These are phyloP conservation scores for Ditula angustiorana DNA, from an alignment of 2,888 invertebrate species.

Conservation along the genomic window DNA sequence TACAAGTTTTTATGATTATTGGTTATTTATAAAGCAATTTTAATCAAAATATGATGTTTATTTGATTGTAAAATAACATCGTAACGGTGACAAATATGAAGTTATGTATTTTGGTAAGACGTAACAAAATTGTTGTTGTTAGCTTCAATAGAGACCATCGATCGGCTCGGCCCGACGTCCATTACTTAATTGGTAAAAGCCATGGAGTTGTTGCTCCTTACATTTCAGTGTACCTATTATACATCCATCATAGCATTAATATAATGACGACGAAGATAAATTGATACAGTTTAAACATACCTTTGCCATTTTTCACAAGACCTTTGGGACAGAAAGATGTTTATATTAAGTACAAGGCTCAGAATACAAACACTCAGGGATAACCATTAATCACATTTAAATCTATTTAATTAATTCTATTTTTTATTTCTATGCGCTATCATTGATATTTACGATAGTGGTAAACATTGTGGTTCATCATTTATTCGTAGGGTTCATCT, in stretches of 20 bases:
- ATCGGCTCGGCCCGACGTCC: conserved; percentile 49
- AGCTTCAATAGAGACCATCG: conserved; percentile 42
- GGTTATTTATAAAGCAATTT: too few species aligned
- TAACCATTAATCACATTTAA: not conserved
- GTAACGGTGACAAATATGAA: not conserved
- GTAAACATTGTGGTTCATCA: too few species aligned
- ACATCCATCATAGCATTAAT: conserved; percentile 17
- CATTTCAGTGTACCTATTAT: conserved; percentile 14
- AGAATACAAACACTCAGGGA: too few species aligned
- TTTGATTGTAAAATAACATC: too few species aligned
- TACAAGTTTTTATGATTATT: too few species aligned
- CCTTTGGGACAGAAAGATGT: conserved; percentile 54
- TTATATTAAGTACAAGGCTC: conserved; percentile 31
- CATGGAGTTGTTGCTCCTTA: conserved; percentile 45
- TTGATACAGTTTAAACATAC: conserved; percentile 48
- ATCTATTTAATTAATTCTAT: too few species aligned
- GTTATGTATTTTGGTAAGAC: conserved; percentile 11
- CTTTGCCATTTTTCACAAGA: conserved; percentile 56
- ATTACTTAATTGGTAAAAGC: conserved; percentile 62
- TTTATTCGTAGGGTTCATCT: too few species aligned
- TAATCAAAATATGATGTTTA: too few species aligned
- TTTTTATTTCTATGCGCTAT: too few species aligned
- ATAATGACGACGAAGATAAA: conserved; percentile 17
- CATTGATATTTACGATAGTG: too few species aligned
- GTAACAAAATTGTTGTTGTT: conserved; percentile 5